Evolutionary conservation across 2,797 vertebrate species (phyloP), one percentile per base, ranked within the genome.

Genomic region (Echeneis naucrates): DNA sequence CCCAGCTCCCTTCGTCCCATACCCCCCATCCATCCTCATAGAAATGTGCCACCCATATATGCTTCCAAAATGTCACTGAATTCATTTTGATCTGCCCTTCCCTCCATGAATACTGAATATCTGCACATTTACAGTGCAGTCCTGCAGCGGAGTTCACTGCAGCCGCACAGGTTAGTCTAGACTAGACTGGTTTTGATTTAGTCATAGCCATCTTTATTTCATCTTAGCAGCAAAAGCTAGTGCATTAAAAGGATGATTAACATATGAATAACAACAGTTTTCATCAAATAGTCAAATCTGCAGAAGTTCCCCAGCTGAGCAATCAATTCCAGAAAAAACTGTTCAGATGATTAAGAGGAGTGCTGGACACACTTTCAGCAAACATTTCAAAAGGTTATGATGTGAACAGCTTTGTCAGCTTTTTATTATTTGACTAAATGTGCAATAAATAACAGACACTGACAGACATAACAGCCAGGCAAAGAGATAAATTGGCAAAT

Each of bases 41-140:
- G 60, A 69, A 66, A 73, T 16, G 53, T 68, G 57, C 64, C 61
- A 50, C 24, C 32, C 38, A 2, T 66, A 47, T 66, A 58, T 53
- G 21, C 66, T 77, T 80, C 58, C 65, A 64, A 70, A 80, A 78
- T 82, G 69, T 85, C 78, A 87, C 30, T 52, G 69, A 19, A 71
- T 66, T 75, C 19, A 50, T 80, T 84, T 78, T 73, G 68, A 86
- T 83, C 32, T 30, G 53, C 67, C 21, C 75, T 71, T 64, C 72
- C 70, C 76, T 51, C 32, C 7, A 47, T 59, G 64, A 75, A 79
- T 78, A 76, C 51, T 68, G 77, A 71, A 80, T 71, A 44, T 55
- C 50, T 58, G 38, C 30, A 51, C 52, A 19, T 64, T 37, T 54
- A 65, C 48, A 33, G 30, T 13, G 26, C 16, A 21, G 42, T 52